Conservation (phyloP, 1,140 invertebrate genomes). For the Aphelenchoides besseyi region DNA sequence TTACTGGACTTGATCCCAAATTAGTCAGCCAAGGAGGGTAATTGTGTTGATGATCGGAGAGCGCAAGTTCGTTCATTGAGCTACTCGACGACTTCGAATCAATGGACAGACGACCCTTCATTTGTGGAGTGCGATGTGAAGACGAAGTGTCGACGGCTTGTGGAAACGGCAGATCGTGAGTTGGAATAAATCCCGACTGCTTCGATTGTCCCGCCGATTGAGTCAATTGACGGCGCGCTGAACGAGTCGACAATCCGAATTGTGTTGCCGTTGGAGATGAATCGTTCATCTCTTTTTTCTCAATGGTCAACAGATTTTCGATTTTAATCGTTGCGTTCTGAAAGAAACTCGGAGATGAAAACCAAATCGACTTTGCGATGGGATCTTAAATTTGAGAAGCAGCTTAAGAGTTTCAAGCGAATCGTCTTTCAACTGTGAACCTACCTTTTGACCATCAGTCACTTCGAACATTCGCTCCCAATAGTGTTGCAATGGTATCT, state of each 20-base stretch:
- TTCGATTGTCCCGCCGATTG: background rate
- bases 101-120: background rate
- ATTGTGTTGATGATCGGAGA: background rate
- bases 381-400: background rate
- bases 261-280: slow-evolving; percentile 8
- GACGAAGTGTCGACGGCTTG: background rate
- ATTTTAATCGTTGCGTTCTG: slow-evolving; percentile 30
- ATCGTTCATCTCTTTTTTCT: slow-evolving; percentile 10
- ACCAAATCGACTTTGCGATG: background rate
- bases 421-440: background rate
- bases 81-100: background rate
- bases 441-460: slow-evolving; percentile 26
- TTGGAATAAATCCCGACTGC: background rate
- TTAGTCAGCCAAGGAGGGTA: background rate
- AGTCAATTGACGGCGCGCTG: slow-evolving; percentile 1
- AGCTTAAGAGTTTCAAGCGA: slow-evolving; percentile 19
- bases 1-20: too few species aligned
- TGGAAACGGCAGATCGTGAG: background rate
- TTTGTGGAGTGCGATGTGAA: background rate
- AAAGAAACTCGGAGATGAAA: slow-evolving; percentile 5
- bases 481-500: slow-evolving; percentile 25
- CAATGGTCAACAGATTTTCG: slow-evolving; percentile 29
- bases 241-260: background rate
- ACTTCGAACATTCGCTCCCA: slow-evolving; percentile 26
- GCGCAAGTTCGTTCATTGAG: background rate